These are phyloP conservation scores for Metopolophium dirhodum DNA, from an alignment of 1,140 invertebrate genomes.

Conservation along the genomic window DNA sequence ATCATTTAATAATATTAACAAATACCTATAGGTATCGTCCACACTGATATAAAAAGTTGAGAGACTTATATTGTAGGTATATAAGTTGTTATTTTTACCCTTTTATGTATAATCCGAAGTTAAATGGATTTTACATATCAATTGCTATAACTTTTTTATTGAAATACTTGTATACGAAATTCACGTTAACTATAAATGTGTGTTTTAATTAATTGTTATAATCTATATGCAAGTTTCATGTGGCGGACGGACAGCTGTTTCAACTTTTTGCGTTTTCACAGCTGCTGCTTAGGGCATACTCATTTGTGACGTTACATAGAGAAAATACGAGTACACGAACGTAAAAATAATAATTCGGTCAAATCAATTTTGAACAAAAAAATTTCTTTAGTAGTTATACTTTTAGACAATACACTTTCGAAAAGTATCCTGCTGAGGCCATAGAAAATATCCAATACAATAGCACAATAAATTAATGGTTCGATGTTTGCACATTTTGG, in stretches of 20 bases:
- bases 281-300: neutral
- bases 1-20: neutral
- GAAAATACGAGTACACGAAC: neutral
- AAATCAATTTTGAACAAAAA: neutral
- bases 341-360: conserved; percentile 42
- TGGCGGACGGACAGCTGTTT: conserved; percentile 42
- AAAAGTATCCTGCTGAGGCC: neutral
- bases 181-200: neutral
- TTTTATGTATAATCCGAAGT: neutral
- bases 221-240: conserved; percentile 40
- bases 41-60: neutral
- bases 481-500: neutral
- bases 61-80: neutral
- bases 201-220: conserved; percentile 54
- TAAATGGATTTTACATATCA: neutral
- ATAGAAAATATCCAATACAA: neutral
- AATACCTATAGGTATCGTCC: neutral
- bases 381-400: neutral
- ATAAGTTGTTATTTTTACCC: neutral
- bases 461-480: neutral
- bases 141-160: neutral
- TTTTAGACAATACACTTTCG: neutral
- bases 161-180: neutral
- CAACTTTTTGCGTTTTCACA: conserved; percentile 52
- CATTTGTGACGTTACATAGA: neutral